phyloP scores from a whole-genome alignment of 2,113 vertebrate species.

The Maccullochella peelii region DNA sequence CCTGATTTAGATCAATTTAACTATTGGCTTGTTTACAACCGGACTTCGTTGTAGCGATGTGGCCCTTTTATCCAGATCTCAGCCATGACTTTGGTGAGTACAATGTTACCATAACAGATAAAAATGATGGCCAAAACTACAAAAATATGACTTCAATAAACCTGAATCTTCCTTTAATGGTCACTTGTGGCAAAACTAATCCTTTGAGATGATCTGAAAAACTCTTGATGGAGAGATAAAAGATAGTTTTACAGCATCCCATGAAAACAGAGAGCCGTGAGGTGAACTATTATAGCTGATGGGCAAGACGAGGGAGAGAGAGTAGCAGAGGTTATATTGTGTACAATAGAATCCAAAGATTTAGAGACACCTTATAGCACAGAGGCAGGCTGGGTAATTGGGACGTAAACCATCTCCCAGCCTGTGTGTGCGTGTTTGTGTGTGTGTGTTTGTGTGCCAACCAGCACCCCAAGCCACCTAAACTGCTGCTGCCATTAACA shows the following conservation, averaged over 20 bases:
- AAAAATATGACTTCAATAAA: neutral
- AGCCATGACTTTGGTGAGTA: neutral
- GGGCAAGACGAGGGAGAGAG: constrained; percentile 3
- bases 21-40: neutral
- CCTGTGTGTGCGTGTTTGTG: constrained; percentile 9
- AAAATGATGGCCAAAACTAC: neutral
- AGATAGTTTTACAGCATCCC: neutral
- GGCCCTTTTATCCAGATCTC: neutral
- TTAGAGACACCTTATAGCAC: constrained; percentile 56
- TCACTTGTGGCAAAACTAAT: neutral
- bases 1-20: neutral
- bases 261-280: neutral
- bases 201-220: constrained; percentile 2
- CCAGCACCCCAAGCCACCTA: constrained; percentile 33
- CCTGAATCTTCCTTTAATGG: neutral
- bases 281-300: neutral
- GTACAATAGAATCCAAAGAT: constrained; percentile 57
- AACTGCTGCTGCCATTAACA: constrained; percentile 47
- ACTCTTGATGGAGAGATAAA: neutral
- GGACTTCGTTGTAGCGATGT: neutral
- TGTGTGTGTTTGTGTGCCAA: constrained; percentile 14
- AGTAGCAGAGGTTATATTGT: constrained; percentile 28
- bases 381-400: constrained; percentile 73
- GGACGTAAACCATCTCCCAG: constrained; percentile 63
- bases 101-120: neutral